Base-by-base conservation (phyloP, 1,140 invertebrate species). In the Eumeta japonica region DNA sequence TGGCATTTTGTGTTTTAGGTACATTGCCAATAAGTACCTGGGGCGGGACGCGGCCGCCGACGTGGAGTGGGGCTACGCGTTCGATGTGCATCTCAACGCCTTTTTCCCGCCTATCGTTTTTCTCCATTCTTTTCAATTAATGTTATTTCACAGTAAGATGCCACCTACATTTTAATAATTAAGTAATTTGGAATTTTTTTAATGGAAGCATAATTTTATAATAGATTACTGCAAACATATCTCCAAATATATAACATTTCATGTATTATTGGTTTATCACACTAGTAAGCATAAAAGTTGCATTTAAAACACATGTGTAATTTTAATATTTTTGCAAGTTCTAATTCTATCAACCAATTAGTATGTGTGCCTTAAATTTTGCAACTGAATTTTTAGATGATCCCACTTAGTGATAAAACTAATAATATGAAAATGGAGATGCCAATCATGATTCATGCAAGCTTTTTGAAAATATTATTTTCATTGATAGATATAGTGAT, bases 31-130 rank as follows among this genome's bases (percentile, higher is more conserved):
- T 76, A 85, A 83, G 52, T 98, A 94, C 73, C 76, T 98, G 51
- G 75, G 88, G 32, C 82, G 84, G 53, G 83, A 88, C 59, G 47
- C 60, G 16, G 82, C 81, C 18, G 81, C 86, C 27, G 90, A 94
- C 72, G 94, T 99, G 34, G 97, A 99, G 73, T 98, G 97, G 97
- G 97, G 90, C 2, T 99, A 97, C 76, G 87, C 92, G 16, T 99
- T 99, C 77, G 97, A 99, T 75, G 92, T 99, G 27, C 97, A 99
- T 77, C 81, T 99, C 40, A 98, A 99, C 79, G 96, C 97, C 4
- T 96, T 96, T 71, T 97, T 98, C 75, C 96, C 97, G 36, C 83
- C 94, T 2, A 79, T 98, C 14, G 87, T 97, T 40, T 85, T 98
- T 48, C 79, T 99, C 19, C 95, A 99, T 72, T 88, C 95, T 48